Evolutionary conservation across 2,888 invertebrate species (phyloP).

Genomic region (Stramonita haemastoma): DNA sequence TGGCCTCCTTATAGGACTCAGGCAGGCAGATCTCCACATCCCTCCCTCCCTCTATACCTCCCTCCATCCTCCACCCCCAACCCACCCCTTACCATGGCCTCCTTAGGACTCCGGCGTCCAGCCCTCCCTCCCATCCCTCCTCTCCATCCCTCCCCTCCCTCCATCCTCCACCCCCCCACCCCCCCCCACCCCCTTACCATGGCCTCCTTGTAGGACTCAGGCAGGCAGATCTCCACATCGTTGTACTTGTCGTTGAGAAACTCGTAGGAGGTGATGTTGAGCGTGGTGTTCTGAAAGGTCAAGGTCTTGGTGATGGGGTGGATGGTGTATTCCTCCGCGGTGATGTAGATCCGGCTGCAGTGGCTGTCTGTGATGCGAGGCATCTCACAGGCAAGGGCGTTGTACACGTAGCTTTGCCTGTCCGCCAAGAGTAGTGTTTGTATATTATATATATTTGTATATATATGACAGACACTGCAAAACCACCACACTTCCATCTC

Average conservation of each 20-base stretch:
- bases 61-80: no score
- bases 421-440: not conserved
- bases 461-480: no score
- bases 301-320: slow-evolving; percentile 54
- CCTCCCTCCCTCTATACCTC: no score
- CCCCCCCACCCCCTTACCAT: not conserved
- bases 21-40: slow-evolving; percentile 63
- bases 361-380: slow-evolving; percentile 59
- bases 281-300: slow-evolving; percentile 54
- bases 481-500: no score
- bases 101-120: no score
- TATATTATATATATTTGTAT: not conserved
- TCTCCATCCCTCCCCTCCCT: no score
- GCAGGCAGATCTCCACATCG: slow-evolving; percentile 61
- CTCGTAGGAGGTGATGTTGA: slow-evolving; percentile 60
- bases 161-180: no score
- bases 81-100: no score
- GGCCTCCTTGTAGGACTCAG: slow-evolving; percentile 38
- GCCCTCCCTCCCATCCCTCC: no score
- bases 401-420: slow-evolving; percentile 46
- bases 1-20: slow-evolving; percentile 25
- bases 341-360: slow-evolving; percentile 59
- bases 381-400: slow-evolving; percentile 65
- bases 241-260: slow-evolving; percentile 52
- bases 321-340: slow-evolving; percentile 54